Evolutionary conservation across 1,140 invertebrate species (phyloP).

Genomic region (Bombyx mori): DNA sequence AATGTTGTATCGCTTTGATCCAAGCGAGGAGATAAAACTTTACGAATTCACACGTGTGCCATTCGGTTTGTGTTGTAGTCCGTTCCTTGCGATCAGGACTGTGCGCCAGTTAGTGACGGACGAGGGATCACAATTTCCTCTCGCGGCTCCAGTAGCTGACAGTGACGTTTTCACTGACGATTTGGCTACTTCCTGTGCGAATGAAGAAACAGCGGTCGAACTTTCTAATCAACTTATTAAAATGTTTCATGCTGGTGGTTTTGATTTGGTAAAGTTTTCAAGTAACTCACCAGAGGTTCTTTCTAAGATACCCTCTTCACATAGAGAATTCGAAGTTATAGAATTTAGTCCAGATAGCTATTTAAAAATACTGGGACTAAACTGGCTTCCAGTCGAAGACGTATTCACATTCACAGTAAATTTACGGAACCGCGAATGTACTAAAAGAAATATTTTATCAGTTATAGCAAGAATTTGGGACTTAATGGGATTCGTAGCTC

Average conservation of each 20-base stretch:
- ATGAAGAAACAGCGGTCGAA: not conserved
- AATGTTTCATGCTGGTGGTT: constrained; percentile 20
- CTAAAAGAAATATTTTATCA: constrained; percentile 22
- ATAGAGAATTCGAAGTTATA: constrained; percentile 2
- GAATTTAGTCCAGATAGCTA: constrained; percentile 10
- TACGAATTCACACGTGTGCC: constrained; percentile 8
- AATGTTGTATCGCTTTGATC: constrained; percentile 8
- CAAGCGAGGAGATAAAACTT: constrained; percentile 3
- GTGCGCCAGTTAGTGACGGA: constrained; percentile 7
- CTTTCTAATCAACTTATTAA: constrained; percentile 13
- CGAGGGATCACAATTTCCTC: constrained; percentile 4
- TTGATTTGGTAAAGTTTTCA: constrained; percentile 28
- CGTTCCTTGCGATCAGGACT: constrained; percentile 7
- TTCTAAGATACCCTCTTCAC: constrained; percentile 3
- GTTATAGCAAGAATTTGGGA: constrained; percentile 21
- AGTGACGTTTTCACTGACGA: constrained; percentile 14
- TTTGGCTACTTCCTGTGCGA: constrained; percentile 1
- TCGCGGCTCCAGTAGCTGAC: constrained; percentile 4
- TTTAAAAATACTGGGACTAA: constrained; percentile 17
- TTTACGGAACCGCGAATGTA: constrained; percentile 4
- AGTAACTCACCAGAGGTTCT: constrained; percentile 23
- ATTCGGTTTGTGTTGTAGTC: constrained; percentile 10
- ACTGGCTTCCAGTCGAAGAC: constrained; percentile 14
- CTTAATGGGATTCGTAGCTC: constrained; percentile 21
- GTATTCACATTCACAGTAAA: constrained; percentile 11